Evolutionary conservation across 2,113 vertebrate genomes (phyloP).

Genomic region (Cairina moschata): DNA sequence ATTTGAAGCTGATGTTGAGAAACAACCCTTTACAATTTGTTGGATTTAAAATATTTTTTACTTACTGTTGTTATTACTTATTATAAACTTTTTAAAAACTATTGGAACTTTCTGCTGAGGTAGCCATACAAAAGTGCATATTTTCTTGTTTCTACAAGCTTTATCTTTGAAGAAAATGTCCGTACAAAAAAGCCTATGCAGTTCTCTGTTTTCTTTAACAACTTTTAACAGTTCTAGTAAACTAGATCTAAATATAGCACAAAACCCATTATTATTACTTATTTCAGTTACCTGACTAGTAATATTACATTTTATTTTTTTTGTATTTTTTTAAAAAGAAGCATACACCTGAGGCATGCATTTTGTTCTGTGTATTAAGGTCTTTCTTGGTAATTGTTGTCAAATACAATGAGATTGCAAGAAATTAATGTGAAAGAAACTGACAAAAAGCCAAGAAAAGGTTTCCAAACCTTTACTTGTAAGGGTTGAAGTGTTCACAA

Average conservation of each 20-base stretch:
- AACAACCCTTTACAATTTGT: neutral
- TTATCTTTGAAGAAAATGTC: neutral
- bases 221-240: neutral
- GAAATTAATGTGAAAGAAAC: no score
- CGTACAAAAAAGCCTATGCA: accelerated
- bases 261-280: neutral
- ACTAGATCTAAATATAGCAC: neutral
- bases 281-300: neutral
- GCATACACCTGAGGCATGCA: neutral
- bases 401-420: neutral
- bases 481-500: no score
- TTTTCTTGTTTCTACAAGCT: neutral
- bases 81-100: neutral
- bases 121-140: neutral
- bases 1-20: neutral
- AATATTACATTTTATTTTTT: neutral
- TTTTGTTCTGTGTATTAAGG: neutral
- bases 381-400: neutral
- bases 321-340: neutral
- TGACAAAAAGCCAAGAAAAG: no score
- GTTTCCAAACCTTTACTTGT: no score
- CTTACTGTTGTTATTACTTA: neutral
- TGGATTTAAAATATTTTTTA: neutral
- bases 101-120: neutral
- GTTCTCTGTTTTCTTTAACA: neutral